Base-by-base conservation (phyloP, 2,113 vertebrate species). In the Eulemur rufifrons region DNA sequence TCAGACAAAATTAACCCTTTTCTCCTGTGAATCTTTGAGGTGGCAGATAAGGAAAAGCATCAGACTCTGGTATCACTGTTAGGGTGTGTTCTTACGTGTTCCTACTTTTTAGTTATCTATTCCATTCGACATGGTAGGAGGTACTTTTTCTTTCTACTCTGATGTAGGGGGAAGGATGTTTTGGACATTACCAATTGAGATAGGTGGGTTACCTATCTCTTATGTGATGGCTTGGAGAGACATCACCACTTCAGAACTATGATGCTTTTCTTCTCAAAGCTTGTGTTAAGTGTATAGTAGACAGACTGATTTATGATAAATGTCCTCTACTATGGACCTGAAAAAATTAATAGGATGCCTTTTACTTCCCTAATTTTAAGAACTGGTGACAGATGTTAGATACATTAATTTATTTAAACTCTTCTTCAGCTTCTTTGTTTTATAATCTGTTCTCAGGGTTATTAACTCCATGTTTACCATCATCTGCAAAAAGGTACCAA, bases 361-460 rank as follows among this genome's bases (percentile, higher is more conserved):
- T 63, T 86, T 86, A 82, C 12, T 78, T 96, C 47, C 73, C 59
- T 56, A 11, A 84, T 84, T 94, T 76, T 64, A 92, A 84, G 39
- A 89, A 93, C n/a, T 94, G 87, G 81, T 59, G 39, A 56, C 90
- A 89, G 87, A 76, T 82, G 52, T 90, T 90, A 66, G 71, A 71
- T 54, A 45, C 92, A 92, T 96, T 96, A 84, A 96, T 95, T 97
- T 95, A 97, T 95, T 95, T 96, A 86, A 95, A 69, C 29, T 94
- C 52, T 86, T 94, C 69, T 64, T 85, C 95, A 94, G 69, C 52
- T 63, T 96, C 50, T 97, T 83, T 83, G 73, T 96, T 96, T 95
- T 93, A 73, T 91, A 88, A 76, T 92, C 84, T 96, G 25, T 96
- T 97, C 96, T 97, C 96, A 97, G 97, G 96, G 94, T 97, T 98